A percentile compares a stretch with the other conserved stretches of the same genome.
Evolutionary conservation across 2,888 invertebrate genomes (phyloP).

Genomic region (Mactromeris polynyma): DNA sequence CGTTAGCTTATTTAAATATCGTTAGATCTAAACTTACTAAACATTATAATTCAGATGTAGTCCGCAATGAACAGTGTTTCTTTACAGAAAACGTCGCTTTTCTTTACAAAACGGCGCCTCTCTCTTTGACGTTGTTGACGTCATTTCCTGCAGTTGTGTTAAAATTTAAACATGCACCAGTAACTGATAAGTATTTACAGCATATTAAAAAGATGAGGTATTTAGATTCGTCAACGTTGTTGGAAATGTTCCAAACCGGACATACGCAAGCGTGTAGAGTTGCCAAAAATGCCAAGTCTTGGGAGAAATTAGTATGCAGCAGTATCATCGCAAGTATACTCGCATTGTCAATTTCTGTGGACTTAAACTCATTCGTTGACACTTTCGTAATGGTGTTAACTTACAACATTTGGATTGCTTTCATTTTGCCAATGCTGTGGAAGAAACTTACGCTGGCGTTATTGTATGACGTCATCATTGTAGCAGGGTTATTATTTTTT

Average conservation of each 20-base stretch:
- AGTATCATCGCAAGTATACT: not conserved
- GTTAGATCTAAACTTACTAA: too few relatives aligned
- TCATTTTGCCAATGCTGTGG: constrained; percentile 46
- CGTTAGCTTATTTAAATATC: too few relatives aligned
- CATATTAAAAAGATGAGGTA: not conserved
- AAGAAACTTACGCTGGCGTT: constrained; percentile 35
- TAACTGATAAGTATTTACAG: not conserved
- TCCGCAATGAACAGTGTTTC: too few relatives aligned
- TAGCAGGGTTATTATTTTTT: constrained; percentile 36
- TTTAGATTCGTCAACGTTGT: not conserved
- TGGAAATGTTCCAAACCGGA: not conserved
- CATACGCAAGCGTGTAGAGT: not conserved
- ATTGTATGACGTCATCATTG: constrained; percentile 36
- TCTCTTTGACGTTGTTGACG: not conserved
- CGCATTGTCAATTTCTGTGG: not conserved
- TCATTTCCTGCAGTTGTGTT: constrained; percentile 2
- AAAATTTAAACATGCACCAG: not conserved
- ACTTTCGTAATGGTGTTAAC: constrained; percentile 46
- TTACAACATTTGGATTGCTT: constrained; percentile 52
- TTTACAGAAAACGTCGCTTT: too few relatives aligned
- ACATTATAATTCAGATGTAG: too few relatives aligned
- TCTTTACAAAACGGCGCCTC: not conserved
- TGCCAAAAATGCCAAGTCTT: not conserved
- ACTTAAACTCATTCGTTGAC: constrained; percentile 13
- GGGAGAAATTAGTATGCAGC: not conserved